phyloP scores from a whole-genome alignment of 2,888 invertebrate species.

The Drosophila vallismaia region DNA sequence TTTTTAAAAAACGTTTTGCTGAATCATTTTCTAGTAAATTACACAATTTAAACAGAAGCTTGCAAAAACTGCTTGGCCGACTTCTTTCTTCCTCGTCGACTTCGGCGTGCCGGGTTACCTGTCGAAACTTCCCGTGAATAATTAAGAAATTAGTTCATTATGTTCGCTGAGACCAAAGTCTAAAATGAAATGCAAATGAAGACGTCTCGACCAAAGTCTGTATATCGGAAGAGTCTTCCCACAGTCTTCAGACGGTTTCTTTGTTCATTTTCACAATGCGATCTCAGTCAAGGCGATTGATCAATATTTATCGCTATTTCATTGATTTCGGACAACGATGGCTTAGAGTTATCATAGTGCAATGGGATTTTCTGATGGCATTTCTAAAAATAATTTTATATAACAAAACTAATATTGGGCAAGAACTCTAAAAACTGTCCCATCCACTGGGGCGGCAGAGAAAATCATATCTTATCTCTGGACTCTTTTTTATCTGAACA shows the following conservation, averaged over 20 bases:
- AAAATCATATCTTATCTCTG: slow-evolving; percentile 49
- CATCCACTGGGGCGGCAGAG: slow-evolving; percentile 6
- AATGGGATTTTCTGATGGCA: neutral
- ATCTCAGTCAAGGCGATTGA: slow-evolving; percentile 7
- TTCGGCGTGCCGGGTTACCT: slow-evolving; percentile 30
- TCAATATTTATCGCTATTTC: slow-evolving; percentile 2
- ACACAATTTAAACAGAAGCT: slow-evolving; percentile 52
- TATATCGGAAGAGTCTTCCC: slow-evolving; percentile 9
- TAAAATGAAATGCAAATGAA: slow-evolving; percentile 65
- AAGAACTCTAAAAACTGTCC: neutral
- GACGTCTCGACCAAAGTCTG: slow-evolving; percentile 6
- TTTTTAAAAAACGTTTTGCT: slow-evolving; percentile 59
- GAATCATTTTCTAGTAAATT: slow-evolving; percentile 65
- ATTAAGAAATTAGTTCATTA: slow-evolving; percentile 68
- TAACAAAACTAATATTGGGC: slow-evolving; percentile 26
- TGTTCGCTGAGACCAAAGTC: slow-evolving; percentile 23
- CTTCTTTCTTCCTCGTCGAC: slow-evolving; percentile 14
- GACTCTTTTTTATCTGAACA: slow-evolving; percentile 26
- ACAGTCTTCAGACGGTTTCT: slow-evolving; percentile 34
- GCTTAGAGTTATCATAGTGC: neutral
- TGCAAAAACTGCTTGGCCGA: slow-evolving; percentile 42
- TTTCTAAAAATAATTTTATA: slow-evolving; percentile 55
- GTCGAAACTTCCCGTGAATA: slow-evolving; percentile 61
- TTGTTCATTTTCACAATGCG: slow-evolving; percentile 52
- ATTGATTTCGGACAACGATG: slow-evolving; percentile 6